phyloP scores from a whole-genome alignment of 2,888 invertebrate genomes.

The Hemicrepidius hirtus region DNA sequence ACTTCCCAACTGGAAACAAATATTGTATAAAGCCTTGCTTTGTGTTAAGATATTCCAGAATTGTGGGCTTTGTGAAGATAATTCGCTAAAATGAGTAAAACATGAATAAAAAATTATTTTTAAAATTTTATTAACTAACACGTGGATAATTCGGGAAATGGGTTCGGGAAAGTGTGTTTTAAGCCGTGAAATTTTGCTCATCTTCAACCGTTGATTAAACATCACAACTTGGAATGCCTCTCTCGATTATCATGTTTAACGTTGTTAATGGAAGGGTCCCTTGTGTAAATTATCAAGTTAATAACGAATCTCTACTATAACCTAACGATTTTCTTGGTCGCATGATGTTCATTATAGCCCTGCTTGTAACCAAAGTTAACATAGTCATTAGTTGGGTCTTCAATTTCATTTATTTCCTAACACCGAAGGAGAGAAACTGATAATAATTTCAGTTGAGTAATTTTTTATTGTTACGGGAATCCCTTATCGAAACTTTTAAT shows the following conservation, averaged over 20 bases:
- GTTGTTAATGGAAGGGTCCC: conserved; percentile 24
- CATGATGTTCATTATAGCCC: conserved; percentile 16
- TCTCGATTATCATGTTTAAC: conserved; percentile 24
- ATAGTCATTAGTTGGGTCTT: conserved; percentile 5
- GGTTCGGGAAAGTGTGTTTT: not conserved
- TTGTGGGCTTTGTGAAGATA: too few species aligned
- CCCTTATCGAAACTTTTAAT: too few species aligned
- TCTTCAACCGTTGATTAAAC: conserved; percentile 21
- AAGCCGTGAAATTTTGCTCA: not conserved
- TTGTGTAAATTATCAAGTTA: conserved; percentile 26
- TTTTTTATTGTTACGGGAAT: too few species aligned
- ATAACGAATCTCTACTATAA: conserved; percentile 26
- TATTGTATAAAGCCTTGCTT: too few species aligned
- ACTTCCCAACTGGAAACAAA: too few species aligned
- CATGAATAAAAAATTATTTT: too few species aligned
- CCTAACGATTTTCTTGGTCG: conserved; percentile 25
- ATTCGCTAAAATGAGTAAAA: too few species aligned
- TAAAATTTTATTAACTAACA: too few species aligned
- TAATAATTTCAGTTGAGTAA: too few species aligned
- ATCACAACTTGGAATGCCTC: conserved; percentile 5
- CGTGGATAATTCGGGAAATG: not conserved
- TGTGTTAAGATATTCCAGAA: too few species aligned
- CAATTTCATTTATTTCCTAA: not conserved
- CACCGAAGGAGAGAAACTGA: too few species aligned
- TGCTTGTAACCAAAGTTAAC: not conserved